These are phyloP conservation scores for Gorsachius goisagi DNA, from an alignment of 2,113 vertebrate species.

Conservation along the genomic window DNA sequence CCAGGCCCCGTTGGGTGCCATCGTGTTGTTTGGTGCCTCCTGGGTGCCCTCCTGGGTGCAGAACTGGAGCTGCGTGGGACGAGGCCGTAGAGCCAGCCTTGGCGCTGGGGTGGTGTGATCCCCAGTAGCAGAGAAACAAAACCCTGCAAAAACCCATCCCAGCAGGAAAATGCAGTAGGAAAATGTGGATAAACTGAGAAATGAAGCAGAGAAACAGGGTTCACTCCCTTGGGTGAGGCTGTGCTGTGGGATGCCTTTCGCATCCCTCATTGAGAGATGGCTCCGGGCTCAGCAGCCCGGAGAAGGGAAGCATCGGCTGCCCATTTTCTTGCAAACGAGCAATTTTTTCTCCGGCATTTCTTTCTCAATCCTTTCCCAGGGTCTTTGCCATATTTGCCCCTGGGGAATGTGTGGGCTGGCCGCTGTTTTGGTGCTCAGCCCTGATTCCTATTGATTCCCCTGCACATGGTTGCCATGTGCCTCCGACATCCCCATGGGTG, in stretches of 20 bases:
- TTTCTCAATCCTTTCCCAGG: neutral
- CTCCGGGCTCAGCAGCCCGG: neutral
- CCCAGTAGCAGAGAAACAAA: neutral
- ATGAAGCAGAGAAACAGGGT: neutral
- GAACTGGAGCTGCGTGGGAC: neutral
- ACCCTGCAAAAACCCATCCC: too few relatives aligned
- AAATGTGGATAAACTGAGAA: neutral
- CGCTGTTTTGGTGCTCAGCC: neutral
- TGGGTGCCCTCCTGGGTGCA: neutral
- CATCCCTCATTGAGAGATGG: accelerated
- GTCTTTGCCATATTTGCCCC: neutral
- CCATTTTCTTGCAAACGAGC: neutral
- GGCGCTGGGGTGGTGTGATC: neutral
- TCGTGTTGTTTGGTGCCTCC: accelerated
- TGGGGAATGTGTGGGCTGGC: neutral
- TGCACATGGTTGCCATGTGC: neutral
- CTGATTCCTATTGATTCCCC: neutral
- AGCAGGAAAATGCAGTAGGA: neutral
- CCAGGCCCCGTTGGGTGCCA: accelerated
- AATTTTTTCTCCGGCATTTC: neutral
- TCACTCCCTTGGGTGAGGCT: neutral
- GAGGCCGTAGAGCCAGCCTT: neutral
- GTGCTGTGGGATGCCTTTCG: accelerated
- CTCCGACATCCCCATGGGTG: neutral
- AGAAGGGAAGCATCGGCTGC: neutral